These are phyloP conservation scores for Agapostemon virescens DNA, from an alignment of 2,888 invertebrate species.

Conservation along the genomic window DNA sequence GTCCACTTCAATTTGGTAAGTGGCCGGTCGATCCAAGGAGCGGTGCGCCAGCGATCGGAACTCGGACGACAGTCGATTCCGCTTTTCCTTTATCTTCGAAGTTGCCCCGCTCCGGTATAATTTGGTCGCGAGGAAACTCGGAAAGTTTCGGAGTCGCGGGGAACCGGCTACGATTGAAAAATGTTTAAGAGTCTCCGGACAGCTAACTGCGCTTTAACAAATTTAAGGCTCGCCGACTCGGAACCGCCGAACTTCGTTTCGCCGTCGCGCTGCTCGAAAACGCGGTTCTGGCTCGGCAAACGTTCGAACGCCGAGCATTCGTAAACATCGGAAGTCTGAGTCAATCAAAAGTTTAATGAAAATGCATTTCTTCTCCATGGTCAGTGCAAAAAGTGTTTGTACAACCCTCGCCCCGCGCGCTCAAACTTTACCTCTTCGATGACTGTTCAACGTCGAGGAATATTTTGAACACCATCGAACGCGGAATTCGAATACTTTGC, in stretches of 20 bases:
- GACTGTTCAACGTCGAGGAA: too few relatives aligned
- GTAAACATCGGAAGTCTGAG: neutral
- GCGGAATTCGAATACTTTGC: too few relatives aligned
- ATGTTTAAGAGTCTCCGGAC: neutral
- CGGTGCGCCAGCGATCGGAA: neutral
- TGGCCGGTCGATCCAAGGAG: neutral
- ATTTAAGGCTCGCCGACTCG: conserved; percentile 7
- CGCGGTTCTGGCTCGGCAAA: neutral
- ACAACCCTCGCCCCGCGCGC: too few relatives aligned
- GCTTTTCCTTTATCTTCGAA: neutral
- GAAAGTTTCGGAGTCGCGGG: neutral
- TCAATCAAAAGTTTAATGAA: neutral
- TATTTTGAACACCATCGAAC: too few relatives aligned
- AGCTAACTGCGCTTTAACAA: conserved; percentile 26
- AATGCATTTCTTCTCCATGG: neutral
- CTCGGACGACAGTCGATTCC: neutral
- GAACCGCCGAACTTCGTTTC: neutral
- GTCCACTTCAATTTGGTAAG: conserved; percentile 13
- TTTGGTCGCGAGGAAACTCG: neutral
- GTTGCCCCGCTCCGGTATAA: neutral
- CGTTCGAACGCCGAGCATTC: neutral
- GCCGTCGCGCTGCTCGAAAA: neutral
- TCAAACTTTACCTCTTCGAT: too few relatives aligned
- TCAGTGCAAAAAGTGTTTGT: too few relatives aligned
- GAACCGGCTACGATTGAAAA: conserved; percentile 9